Evolutionary conservation across 2,797 vertebrate species (phyloP).

Genomic region (Thripadectes ignobilis): DNA sequence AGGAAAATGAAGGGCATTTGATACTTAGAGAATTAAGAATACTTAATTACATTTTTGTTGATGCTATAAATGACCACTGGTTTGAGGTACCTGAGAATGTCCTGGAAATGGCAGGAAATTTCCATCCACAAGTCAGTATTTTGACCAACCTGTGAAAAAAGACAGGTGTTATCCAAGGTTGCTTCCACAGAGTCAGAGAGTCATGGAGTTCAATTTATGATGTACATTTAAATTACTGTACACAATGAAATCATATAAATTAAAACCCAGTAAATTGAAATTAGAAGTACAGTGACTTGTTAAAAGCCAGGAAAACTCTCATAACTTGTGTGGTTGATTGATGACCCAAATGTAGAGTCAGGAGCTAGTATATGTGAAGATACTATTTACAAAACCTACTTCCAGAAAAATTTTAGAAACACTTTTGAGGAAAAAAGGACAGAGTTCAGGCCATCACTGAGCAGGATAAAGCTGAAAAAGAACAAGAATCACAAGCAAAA

Average conservation of each 20-base stretch:
- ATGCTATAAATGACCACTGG: neutral
- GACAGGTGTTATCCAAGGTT: neutral
- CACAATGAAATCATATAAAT: neutral
- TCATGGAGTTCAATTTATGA: neutral
- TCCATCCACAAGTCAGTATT: neutral
- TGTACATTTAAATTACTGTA: neutral
- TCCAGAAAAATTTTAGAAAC: neutral
- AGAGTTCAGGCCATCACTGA: neutral
- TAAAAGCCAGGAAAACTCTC: neutral
- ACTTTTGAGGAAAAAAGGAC: neutral
- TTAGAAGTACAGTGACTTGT: neutral
- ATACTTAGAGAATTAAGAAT: too few species aligned
- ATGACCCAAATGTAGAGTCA: neutral
- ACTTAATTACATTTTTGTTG: neutral
- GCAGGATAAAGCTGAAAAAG: neutral
- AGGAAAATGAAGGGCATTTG: neutral
- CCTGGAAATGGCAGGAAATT: neutral
- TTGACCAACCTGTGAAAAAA: neutral
- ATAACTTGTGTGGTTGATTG: neutral
- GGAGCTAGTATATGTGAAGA: neutral
- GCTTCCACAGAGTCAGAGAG: neutral
- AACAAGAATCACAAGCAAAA: neutral
- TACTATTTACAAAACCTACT: neutral
- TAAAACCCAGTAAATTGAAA: neutral
- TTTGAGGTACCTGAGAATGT: neutral